Evolutionary conservation across 2,113 vertebrate genomes (phyloP), one percentile per base, ranked within the genome.

Genomic region (Dicentrarchus labrax): DNA sequence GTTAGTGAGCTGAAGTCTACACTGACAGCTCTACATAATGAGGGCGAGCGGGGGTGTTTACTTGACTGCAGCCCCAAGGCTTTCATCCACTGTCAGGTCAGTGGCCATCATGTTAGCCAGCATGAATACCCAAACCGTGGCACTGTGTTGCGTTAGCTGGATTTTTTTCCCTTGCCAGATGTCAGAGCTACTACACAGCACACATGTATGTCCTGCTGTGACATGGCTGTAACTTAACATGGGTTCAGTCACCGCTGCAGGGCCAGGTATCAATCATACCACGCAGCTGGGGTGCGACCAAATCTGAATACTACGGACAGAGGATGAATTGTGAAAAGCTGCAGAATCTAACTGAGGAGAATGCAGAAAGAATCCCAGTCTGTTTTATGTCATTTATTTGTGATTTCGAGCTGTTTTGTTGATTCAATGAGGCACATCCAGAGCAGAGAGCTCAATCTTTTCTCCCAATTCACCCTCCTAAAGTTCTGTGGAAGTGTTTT

Each of bases 1-100:
- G 81, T 85, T 76, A 72, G 75, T 54, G 62, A 54, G 59, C 74
- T 72, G 59, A 43, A 75, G 61, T 78, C 78, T n/a, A 6, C 59
- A 4, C 78, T 77, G 88, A 90, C 91, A 90, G 88, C 89, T 91
- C 78, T 73, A 80, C 86, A 87, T 92, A 92, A 91, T 92, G 83
- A 92, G 80, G 86, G 19, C 70, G 59, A 72, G 71, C 66, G 75
- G 70, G 84, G 86, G 78, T 83, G 90, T 88, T 84, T 65, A 72
- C 88, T 85, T 65, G 54, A 62, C 80, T 83, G 39, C 66, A 2
- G 76, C 91, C 84, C 56, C 57, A 2, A 69, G 86, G 86, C 88
- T 64, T 67, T 83, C 82, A 74, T 87, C 75, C 68, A 48, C 86
- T 93, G 89, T 88, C 91, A 87, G 90, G 89, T 92, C 93, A 85